A percentile compares a stretch with the other conserved stretches of the same genome.
Evolutionary conservation across 2,797 vertebrate genomes (phyloP).

Genomic region (Falco rusticolus): DNA sequence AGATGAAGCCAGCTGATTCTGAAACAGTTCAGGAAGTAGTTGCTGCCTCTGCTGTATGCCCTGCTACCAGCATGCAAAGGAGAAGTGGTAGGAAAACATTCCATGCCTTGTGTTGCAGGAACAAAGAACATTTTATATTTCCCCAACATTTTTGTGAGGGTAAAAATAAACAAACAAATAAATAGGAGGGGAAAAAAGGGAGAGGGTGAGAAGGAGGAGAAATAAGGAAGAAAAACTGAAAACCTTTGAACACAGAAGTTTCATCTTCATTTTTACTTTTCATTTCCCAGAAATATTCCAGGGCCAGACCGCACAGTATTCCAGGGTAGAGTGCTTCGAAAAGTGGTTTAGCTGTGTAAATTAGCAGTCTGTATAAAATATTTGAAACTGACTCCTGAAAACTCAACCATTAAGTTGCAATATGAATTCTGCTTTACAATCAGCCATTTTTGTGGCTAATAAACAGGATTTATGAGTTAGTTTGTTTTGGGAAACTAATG

Average conservation of each 20-base stretch:
- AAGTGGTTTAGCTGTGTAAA: background rate
- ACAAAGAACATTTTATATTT: background rate
- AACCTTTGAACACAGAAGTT: background rate
- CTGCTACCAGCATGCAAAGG: background rate
- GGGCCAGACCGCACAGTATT: background rate
- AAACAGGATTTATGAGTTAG: background rate
- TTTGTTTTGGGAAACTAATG: background rate
- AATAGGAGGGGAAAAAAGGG: background rate
- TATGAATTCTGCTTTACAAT: background rate
- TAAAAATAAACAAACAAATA: background rate
- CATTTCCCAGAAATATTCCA: background rate
- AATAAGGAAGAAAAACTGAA: background rate
- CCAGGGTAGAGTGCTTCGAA: background rate
- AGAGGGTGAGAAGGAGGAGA: background rate
- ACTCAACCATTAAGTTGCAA: background rate
- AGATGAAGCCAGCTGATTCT: background rate
- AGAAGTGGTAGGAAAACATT: background rate
- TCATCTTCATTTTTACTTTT: background rate
- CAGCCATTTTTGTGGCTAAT: background rate
- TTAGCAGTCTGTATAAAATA: background rate
- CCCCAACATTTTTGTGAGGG: accelerated
- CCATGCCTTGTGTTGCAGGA: background rate
- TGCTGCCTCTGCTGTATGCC: background rate
- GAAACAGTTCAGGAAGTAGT: background rate
- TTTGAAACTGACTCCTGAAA: background rate